Conservation (phyloP, 35 echinoderm and acorn worm genomes). For the Stichopus chloronotus region DNA sequence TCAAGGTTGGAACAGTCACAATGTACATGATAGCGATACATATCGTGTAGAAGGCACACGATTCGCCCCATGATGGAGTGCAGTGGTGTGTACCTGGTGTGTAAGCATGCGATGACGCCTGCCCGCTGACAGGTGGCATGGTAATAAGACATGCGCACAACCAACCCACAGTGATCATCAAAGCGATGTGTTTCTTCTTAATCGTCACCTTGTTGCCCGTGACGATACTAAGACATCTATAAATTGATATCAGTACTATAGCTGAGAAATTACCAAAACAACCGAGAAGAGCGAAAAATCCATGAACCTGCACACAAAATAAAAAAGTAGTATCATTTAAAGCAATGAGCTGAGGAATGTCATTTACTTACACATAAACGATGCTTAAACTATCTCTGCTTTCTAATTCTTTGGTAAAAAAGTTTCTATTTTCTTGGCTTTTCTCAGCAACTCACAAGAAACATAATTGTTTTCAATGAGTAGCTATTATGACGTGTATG, state of each 20-base stretch:
- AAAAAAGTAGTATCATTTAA: background rate
- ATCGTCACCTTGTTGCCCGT: background rate
- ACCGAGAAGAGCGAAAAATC: background rate
- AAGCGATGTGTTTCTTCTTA: background rate
- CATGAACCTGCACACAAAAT: background rate
- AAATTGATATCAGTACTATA: slow-evolving; percentile 11
- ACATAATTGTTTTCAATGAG: no score
- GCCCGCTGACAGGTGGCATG: background rate
- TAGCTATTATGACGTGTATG: no score
- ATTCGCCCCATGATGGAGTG: slow-evolving; percentile 19
- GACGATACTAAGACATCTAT: background rate
- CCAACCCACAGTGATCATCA: slow-evolving; percentile 11
- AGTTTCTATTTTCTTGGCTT: no score
- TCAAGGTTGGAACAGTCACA: slow-evolving; percentile 15
- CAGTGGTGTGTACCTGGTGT: slow-evolving; percentile 22
- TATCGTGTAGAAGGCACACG: background rate
- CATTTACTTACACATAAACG: background rate
- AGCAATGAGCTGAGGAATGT: background rate
- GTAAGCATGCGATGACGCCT: background rate
- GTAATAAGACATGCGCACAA: background rate
- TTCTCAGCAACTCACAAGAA: no score
- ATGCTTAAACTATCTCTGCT: no score
- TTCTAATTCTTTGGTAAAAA: no score
- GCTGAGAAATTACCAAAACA: slow-evolving; percentile 32
- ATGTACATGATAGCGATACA: background rate